Evolutionary conservation across 2,888 invertebrate genomes (phyloP), one percentile per base, ranked within the genome.

Genomic region (Ochropleura plecta): DNA sequence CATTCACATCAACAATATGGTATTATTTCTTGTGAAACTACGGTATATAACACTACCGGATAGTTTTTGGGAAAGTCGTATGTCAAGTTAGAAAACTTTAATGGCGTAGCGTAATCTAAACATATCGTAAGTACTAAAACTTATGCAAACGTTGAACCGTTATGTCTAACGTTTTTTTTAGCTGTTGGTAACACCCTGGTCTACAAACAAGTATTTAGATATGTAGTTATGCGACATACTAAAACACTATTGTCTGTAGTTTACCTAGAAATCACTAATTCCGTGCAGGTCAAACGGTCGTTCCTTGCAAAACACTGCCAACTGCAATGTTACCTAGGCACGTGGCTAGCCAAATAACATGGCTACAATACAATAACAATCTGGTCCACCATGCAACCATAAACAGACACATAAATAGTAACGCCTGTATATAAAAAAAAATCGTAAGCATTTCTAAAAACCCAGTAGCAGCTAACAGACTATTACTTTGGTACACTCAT

Each of bases 181-280:
- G 9, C n/a, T 12, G 62, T n/a, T 12, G 6, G 10, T 67, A 42
- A 20, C 53, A 55, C 30, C 70, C 14, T 44, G 51, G 14, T 53
- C 44, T 12, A 71, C 14, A 30, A 55, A 0, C 18, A 70, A 5
- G 48, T 70, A 55, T 46, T n/a, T 20, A 20, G 5, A 44, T 62
- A 71, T 16, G 71, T 53, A 71, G 12, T 44, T 55, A 30, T 30
- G 30, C n/a, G 51, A 64, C 51, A 73, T 65, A 80, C 62, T 77
- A 62, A 67, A 59, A 67, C 49, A 73, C 53, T 73, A 30, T 70
- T 67, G 30, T 10, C 12, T 18, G 48, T 48, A 42, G 12, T 53
- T 63, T 74, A 62, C 70, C 70, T 57, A 81, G 63, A 79, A 76
- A 73, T 81, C 67, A 63, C 7, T 68, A 74, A 63, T 83, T 78